These are phyloP conservation scores for Cyprinodon variegatus DNA, from an alignment of 2,113 vertebrate species.

Conservation along the genomic window DNA sequence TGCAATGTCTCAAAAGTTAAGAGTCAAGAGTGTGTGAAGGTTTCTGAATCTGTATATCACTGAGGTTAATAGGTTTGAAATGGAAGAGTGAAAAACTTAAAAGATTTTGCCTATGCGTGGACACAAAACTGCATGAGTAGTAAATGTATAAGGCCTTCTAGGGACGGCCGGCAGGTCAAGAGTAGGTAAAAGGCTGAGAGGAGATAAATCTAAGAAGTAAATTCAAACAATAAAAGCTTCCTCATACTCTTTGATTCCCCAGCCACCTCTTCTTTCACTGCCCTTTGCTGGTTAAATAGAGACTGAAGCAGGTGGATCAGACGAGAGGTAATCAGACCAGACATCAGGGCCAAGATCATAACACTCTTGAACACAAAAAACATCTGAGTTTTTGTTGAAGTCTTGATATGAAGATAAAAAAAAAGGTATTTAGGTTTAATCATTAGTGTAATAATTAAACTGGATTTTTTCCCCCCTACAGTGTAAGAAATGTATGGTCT, in stretches of 20 bases:
- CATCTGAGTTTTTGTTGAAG: no score
- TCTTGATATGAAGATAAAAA: no score
- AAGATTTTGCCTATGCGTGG: background rate
- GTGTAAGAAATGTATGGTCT: no score
- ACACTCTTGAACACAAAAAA: no score
- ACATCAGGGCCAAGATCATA: no score
- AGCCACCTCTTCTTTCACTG: no score
- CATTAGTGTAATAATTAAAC: no score
- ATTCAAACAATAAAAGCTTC: constrained; percentile 43
- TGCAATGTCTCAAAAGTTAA: constrained; percentile 10
- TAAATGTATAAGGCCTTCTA: background rate
- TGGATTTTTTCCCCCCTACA: no score
- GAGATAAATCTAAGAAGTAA: constrained; percentile 32
- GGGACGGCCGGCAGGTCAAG: constrained; percentile 15
- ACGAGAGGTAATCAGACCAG: no score
- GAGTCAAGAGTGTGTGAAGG: background rate
- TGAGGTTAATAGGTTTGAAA: constrained; percentile 4
- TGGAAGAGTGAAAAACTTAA: background rate
- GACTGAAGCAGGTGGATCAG: no score
- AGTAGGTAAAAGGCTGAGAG: constrained; percentile 40
- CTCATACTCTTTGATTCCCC: constrained; percentile 27
- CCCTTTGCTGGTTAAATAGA: no score
- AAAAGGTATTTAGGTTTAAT: no score
- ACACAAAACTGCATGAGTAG: background rate
- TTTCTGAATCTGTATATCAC: background rate